A percentile compares a stretch with the other conserved stretches of the same genome.
phyloP scores from a whole-genome alignment of 2,888 invertebrate genomes.

The Parnassius smintheus region DNA sequence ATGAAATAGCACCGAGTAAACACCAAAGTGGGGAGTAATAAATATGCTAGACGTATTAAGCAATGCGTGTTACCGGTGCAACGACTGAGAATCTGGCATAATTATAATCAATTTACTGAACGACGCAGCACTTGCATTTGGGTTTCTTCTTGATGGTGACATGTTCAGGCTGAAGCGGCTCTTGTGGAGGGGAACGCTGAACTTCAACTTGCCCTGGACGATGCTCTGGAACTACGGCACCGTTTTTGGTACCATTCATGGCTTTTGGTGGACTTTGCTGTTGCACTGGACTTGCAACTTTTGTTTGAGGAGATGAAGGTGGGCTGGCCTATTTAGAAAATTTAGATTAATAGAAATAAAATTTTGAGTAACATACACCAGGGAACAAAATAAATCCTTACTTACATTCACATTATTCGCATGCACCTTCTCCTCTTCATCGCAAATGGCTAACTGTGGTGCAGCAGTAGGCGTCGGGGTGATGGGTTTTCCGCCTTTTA shows the following conservation, averaged over 20 bases:
- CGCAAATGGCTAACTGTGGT: constrained; percentile 77
- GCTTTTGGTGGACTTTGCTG: constrained; percentile 59
- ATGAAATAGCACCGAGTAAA: constrained; percentile 64
- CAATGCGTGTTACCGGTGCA: constrained; percentile 57
- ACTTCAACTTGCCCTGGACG: constrained; percentile 84
- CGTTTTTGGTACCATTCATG: constrained; percentile 77
- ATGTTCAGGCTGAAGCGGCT: constrained; percentile 92
- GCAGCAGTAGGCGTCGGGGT: constrained; percentile 85
- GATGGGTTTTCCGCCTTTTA: constrained; percentile 94
- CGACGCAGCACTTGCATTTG: constrained; percentile 96
- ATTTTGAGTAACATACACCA: background rate
- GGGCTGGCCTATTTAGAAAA: constrained; percentile 49
- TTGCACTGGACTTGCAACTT: constrained; percentile 55
- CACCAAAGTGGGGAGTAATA: constrained; percentile 43
- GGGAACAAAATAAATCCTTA: constrained; percentile 20
- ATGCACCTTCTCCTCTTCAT: constrained; percentile 66
- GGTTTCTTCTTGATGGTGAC: constrained; percentile 97
- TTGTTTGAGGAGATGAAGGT: constrained; percentile 67
- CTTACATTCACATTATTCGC: constrained; percentile 68
- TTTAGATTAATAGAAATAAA: background rate
- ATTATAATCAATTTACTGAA: constrained; percentile 84
- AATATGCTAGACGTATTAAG: constrained; percentile 43
- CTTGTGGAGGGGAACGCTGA: constrained; percentile 87
- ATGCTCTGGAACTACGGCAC: constrained; percentile 54
- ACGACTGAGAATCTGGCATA: constrained; percentile 29